Base-by-base conservation (phyloP, 2,113 vertebrate genomes). In the Zosterops hypoxanthus region DNA sequence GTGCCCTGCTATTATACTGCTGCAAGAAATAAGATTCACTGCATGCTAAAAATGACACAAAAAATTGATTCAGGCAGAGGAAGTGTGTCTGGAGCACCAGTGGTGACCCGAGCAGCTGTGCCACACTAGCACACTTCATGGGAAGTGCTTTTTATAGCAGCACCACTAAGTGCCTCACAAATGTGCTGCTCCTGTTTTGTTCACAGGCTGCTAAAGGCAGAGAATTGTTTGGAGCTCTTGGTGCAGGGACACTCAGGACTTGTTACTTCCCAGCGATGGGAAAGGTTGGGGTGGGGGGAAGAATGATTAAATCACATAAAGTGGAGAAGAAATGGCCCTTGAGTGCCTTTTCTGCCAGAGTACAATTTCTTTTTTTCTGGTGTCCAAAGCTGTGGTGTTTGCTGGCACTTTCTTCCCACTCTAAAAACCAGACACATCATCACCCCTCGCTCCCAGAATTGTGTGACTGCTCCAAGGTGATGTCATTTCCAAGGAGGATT, bases 41-140 rank as follows among this genome's bases (percentile, higher is more conserved):
- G 90, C 71, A 49, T 90, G 90, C 91, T 84, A 92, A 94, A 92
- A 88, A 89, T 28, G 86, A 66, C 88, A 84, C 61, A 18, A 88
- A 75, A 39, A 69, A 90, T 79, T 57, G 94, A 73, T 85, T 33
- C 68, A 34, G 65, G 79, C 82, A 44, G 81, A 65, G 73, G 69
- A 85, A 49, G 73, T 15, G 77, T 42, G 73, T 39, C 8, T 18
- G 44, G 82, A 79, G 88, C 56, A 33, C 7, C 47, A n/a, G 70
- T 2, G 73, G 82, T 42, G 64, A 78, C 76, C 60, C 2, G 11
- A 80, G 60, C 61, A 52, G 82, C 94, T 64, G 59, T 55, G 87
- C 87, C 70, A 29, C 25, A 10, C 77, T n/a, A 14, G 34, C 24
- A 44, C 68, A 25, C 60, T 52, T 63, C 80, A 31, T 9, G 42